Evolutionary conservation across 2,888 invertebrate genomes (phyloP).

Genomic region (Campoplex capitator): DNA sequence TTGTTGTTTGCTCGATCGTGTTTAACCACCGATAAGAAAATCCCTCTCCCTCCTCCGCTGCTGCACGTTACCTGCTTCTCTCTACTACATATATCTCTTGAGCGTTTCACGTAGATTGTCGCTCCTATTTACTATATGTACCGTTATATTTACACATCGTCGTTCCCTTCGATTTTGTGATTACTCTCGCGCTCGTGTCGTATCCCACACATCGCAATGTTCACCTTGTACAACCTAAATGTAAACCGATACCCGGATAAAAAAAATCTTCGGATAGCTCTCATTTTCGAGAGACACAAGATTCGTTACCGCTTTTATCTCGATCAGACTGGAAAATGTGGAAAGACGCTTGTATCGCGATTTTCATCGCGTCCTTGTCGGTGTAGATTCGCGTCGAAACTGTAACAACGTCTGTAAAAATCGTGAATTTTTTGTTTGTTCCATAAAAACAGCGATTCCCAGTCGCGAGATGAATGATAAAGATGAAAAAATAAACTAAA

Average conservation of each 20-base stretch:
- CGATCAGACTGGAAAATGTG: constrained; percentile 40
- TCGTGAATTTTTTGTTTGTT: neutral
- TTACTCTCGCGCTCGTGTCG: constrained; percentile 23
- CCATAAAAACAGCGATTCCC: neutral
- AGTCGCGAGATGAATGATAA: neutral
- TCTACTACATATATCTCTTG: neutral
- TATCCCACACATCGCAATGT: neutral
- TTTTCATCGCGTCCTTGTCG: constrained; percentile 32
- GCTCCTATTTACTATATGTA: constrained; percentile 71
- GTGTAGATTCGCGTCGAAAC: constrained; percentile 4
- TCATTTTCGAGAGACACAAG: constrained; percentile 34
- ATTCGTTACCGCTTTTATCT: constrained; percentile 43
- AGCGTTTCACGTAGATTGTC: constrained; percentile 41
- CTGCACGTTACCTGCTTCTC: constrained; percentile 14
- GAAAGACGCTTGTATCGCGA: constrained; percentile 7
- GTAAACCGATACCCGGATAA: constrained; percentile 23
- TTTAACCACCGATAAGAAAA: constrained; percentile 76
- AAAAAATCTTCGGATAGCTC: constrained; percentile 12
- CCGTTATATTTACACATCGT: constrained; percentile 71
- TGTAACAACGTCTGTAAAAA: neutral
- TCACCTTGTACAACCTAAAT: constrained; percentile 43
- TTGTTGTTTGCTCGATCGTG: constrained; percentile 77
- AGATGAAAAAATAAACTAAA: neutral
- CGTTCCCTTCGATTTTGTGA: constrained; percentile 70
- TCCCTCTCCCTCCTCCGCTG: constrained; percentile 13